These are phyloP conservation scores for Megaleporinus macrocephalus DNA, from an alignment of 2,113 vertebrate species.

Conservation along the genomic window DNA sequence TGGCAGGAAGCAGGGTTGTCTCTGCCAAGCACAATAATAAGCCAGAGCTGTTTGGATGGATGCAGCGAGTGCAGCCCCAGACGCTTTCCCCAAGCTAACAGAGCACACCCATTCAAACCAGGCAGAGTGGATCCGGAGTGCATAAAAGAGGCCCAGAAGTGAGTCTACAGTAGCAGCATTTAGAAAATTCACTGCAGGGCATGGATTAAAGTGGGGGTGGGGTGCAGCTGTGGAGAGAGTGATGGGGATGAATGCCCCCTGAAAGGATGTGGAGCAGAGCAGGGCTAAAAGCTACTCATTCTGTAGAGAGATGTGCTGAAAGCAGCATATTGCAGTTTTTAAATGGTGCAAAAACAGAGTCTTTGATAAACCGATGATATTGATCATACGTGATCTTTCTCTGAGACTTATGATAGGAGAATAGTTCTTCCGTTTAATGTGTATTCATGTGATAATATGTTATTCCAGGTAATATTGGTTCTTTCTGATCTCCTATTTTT, in stretches of 20 bases:
- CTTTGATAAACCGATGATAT: too few species aligned
- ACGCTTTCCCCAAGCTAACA: slow-evolving; percentile 45
- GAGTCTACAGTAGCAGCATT: slow-evolving; percentile 39
- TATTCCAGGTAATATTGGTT: too few species aligned
- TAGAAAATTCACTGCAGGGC: slow-evolving; percentile 34
- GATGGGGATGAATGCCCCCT: neutral
- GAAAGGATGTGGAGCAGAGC: neutral
- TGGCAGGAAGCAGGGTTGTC: slow-evolving; percentile 62
- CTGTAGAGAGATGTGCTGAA: neutral
- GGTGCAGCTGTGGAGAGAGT: neutral
- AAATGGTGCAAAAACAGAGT: neutral
- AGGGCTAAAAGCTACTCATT: neutral
- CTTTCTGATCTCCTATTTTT: too few species aligned
- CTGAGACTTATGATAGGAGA: too few species aligned
- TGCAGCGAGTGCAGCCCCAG: slow-evolving; percentile 63
- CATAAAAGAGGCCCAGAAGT: slow-evolving; percentile 16
- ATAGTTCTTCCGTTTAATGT: too few species aligned
- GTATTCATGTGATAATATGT: too few species aligned
- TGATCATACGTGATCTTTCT: too few species aligned
- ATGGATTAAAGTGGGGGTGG: neutral
- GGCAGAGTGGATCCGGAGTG: slow-evolving; percentile 31
- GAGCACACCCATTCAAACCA: slow-evolving; percentile 38
- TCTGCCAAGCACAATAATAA: slow-evolving; percentile 58
- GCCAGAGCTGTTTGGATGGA: slow-evolving; percentile 57
- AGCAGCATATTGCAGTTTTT: neutral